Base-by-base conservation (phyloP, 1,140 invertebrate genomes). In the Spodoptera litura region DNA sequence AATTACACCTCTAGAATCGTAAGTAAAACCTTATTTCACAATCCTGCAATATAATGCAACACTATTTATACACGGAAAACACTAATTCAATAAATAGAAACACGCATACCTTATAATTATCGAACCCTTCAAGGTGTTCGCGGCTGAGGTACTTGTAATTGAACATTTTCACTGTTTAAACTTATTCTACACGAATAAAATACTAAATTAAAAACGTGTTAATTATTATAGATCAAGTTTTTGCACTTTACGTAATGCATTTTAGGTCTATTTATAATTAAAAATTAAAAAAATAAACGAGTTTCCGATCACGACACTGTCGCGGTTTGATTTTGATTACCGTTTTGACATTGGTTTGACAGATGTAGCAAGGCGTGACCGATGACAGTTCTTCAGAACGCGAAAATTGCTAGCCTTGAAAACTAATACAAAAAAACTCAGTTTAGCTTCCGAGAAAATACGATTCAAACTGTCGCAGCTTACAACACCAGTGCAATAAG, bases 111-210 rank as follows among this genome's bases (percentile, higher is more conserved):
- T 98, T 98, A 90, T 99, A 99, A 94, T 97, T 97, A 94, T 98
- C 98, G 94, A 99, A 99, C 59, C 98, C 98, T 87, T 96, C 95
- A 56, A 99, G 96, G 89, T 98, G 97, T 83, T 98, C 97, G 75
- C 96, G 95, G 52, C 95, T 96, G 71, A 99, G 95, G 93, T 99
- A 99, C 89, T 97, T 95, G 70, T 95, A 95, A 89, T 96, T 95
- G 80, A 96, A 88, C 87, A 95, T 93, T 89, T 95, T 93, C 74
- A 62, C 62, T 73, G 31, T 59, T 85, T 81, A 83, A 51, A 73
- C 78, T 78, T 77, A 72, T n/a, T 71, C 62, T 70, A 73, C 31
- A 78, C 44, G 74, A 72, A 25, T 64, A 62, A 71, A 75, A 75
- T 61, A 79, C 20, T 78, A 78, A 73, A 75, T 64, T 66, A 81